Base-by-base conservation (phyloP, 2,888 invertebrate genomes). In the Heteropelma amictum region DNA sequence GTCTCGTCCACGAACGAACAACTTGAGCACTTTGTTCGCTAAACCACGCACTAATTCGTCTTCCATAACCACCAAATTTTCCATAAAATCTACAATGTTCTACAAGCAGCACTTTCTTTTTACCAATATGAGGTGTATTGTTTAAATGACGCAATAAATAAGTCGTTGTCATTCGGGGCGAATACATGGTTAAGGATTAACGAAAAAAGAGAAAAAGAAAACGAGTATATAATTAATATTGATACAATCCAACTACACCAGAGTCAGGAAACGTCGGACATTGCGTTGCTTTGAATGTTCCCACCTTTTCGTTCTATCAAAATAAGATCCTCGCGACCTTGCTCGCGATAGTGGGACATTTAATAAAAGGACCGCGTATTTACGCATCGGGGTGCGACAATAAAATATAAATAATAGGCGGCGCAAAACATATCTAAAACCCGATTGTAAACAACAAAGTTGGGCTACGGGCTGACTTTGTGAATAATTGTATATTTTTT, bases 1-100 rank as follows among this genome's bases (percentile, higher is more conserved):
- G 88, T 45, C 75, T 82, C 2, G 82, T 81, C 58, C 86, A 88
- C 6, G 81, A 79, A 26, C 78, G 77, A 2, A 81, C 80, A 0
- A 88, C 77, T 28, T 85, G 84, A 17, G 80, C 67, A 38, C 85
- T 76, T 17, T 87, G 87, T 33, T 85, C 80, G 58, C 77, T 80
- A 8, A 88, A 70, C 86, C 87, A 88, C 10, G 80, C 21, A 30
- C 81, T 79, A 47, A 87, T 56, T 21, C 73, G 81, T 40, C 76
- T 78, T 5, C 83, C 80, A 58, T 79, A 84, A 69, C 77, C 80
- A 33, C 77, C 76, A 21, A 87, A 82, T 76, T 76, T 84, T 33
- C 78, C 73, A 40, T 79, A 79, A 47, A 72, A 73, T 40, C 77
- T 79, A 7, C 76, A 45, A 42, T 49, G 72, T 21, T 45, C 71